Base-by-base conservation (phyloP, 2,888 invertebrate species). In the Anoplius nigerrimus region DNA sequence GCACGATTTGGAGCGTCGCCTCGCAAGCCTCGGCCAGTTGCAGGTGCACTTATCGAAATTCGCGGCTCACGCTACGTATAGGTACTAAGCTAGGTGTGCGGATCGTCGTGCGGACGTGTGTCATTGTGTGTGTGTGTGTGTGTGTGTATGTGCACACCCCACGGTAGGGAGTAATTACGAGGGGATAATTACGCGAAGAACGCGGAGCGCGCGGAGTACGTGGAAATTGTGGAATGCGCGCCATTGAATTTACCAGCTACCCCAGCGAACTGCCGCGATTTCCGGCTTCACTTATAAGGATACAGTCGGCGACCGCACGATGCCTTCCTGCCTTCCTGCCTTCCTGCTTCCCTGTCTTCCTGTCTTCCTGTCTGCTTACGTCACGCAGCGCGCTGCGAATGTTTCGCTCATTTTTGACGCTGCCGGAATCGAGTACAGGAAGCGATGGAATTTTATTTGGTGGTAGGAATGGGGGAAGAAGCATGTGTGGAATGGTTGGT, bases 101-200 rank as follows among this genome's bases (percentile, higher is more conserved):
- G n/a, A n/a, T n/a, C n/a, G n/a, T n/a, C n/a, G n/a, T n/a, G 34
- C 34, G 34, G 34, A 15, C 54, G 16, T 11, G 58, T n/a, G n/a
- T n/a, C n/a, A n/a, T n/a, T n/a, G n/a, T 34, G 18, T 34, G n/a
- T n/a, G n/a, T n/a, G n/a, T n/a, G n/a, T n/a, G n/a, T n/a, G n/a
- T n/a, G 54, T n/a, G 43, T 45, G 24, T 42, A 51, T 46, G 34
- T 54, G 15, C 34, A 22, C 46, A 42, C 54, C 16, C 56, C 42
- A 21, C 22, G 57, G 55, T 59, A 58, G 58, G 64, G 20, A 69
- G 68, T 64, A 71, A 71, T 71, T 71, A 71, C 68, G 64, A 62
- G 68, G 43, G 52, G 55, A 71, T 71, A 71, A 71, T 71, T 71
- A 71, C 64, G 58, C 46, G 68, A 60, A 68, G 67, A 71, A 68